These are phyloP conservation scores for Aegotheles bennettii DNA, from an alignment of 2,113 vertebrate species.

Conservation along the genomic window DNA sequence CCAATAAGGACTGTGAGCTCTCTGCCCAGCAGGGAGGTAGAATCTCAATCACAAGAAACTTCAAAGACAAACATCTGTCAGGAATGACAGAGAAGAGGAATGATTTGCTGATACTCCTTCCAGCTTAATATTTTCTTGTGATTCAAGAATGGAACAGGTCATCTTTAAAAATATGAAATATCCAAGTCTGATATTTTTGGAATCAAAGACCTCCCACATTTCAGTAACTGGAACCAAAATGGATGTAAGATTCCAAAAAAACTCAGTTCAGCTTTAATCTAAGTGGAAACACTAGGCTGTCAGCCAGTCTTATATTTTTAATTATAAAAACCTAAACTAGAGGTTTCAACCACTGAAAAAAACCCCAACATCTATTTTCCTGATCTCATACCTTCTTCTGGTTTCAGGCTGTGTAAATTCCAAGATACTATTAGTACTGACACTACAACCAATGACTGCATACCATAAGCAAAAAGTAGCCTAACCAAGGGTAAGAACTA, in stretches of 20 bases:
- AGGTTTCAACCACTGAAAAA: neutral
- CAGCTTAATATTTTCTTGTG: neutral
- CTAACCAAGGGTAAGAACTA: neutral
- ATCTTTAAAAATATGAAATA: neutral
- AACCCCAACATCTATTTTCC: neutral
- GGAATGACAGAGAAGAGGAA: neutral
- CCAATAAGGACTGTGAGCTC: neutral
- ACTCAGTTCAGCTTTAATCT: neutral
- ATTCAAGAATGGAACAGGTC: neutral
- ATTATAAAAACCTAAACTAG: neutral
- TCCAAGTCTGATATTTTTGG: neutral
- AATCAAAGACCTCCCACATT: neutral
- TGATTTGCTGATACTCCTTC: neutral
- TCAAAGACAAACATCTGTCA: neutral
- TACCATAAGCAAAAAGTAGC: neutral
- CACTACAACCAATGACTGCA: neutral
- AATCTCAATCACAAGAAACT: neutral
- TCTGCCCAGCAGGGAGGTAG: neutral
- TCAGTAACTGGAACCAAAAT: neutral
- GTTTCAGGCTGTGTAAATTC: neutral
- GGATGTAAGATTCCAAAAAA: neutral
- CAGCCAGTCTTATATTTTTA: neutral
- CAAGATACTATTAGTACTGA: neutral
- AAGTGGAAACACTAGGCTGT: neutral
- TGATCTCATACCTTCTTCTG: neutral